A percentile compares a stretch with the other conserved stretches of the same genome.
Conservation (phyloP, 2,888 invertebrate species). For the Ennomos erosarius region DNA sequence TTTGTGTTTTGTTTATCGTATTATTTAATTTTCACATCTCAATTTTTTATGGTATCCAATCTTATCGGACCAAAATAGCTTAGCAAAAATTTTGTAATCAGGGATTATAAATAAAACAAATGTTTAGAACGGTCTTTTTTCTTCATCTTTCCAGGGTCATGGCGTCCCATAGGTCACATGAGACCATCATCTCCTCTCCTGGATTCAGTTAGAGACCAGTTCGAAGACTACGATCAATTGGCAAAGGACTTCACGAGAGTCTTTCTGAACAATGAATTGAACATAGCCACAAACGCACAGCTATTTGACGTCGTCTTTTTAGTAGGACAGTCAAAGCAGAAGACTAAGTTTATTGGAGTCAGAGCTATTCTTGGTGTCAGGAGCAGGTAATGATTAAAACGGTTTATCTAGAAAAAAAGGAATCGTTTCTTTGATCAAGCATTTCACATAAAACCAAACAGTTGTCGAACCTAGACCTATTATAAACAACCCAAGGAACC, state of each 20-base stretch:
- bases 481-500: no score
- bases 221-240: constrained; percentile 97
- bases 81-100: neutral
- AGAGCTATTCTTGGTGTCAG: constrained; percentile 96
- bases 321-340: constrained; percentile 96
- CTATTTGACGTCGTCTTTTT: constrained; percentile 96
- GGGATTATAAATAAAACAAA: no score
- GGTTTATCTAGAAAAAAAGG: no score
- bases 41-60: no score
- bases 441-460: no score
- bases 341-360: constrained; percentile 95
- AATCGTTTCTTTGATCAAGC: no score
- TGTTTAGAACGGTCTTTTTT: neutral
- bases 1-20: no score
- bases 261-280: constrained; percentile 93
- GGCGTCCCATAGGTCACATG: constrained; percentile 98
- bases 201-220: constrained; percentile 96
- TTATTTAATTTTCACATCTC: no score
- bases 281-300: constrained; percentile 91
- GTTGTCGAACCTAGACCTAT: no score
- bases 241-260: constrained; percentile 96
- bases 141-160: constrained; percentile 87
- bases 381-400: constrained; percentile 87
- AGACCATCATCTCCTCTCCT: constrained; percentile 95
- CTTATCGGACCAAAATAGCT: no score